Evolutionary conservation across 2,888 invertebrate species (phyloP).

Genomic region (Cotesia congregata): DNA sequence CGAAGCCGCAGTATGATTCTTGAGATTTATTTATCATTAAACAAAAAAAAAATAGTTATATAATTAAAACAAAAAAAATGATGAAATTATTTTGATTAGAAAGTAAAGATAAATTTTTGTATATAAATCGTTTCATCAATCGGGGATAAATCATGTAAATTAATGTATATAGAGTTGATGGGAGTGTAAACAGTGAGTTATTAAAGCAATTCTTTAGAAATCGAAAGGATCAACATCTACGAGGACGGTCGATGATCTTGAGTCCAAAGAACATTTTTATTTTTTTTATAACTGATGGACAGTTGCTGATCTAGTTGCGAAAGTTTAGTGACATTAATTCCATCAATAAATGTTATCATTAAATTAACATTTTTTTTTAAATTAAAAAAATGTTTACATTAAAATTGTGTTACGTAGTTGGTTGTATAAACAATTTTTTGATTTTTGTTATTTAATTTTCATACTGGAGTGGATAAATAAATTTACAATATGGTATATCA

Average conservation of each 20-base stretch:
- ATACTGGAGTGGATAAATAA: background rate
- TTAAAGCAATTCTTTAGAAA: slow-evolving; percentile 13
- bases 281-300: background rate
- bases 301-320: slow-evolving; percentile 1
- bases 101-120: slow-evolving; percentile 9
- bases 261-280: slow-evolving; percentile 25
- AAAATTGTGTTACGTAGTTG: background rate
- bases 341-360: background rate
- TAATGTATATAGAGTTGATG: background rate
- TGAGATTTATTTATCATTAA: background rate
- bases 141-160: background rate
- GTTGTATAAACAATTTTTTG: too few relatives aligned
- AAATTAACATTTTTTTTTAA: background rate
- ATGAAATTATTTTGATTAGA: slow-evolving; percentile 17
- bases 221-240: slow-evolving; percentile 5
- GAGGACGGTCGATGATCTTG: slow-evolving; percentile 15
- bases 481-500: background rate
- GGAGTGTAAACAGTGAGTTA: slow-evolving; percentile 8
- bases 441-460: too few relatives aligned
- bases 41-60: background rate
- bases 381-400: background rate
- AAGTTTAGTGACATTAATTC: background rate
- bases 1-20: background rate
- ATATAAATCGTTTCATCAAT: background rate
- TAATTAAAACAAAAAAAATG: background rate